A percentile compares a stretch with the other conserved stretches of the same genome.
Conservation (phyloP, 2,113 vertebrate species). For the Pseudopodoces humilis region DNA sequence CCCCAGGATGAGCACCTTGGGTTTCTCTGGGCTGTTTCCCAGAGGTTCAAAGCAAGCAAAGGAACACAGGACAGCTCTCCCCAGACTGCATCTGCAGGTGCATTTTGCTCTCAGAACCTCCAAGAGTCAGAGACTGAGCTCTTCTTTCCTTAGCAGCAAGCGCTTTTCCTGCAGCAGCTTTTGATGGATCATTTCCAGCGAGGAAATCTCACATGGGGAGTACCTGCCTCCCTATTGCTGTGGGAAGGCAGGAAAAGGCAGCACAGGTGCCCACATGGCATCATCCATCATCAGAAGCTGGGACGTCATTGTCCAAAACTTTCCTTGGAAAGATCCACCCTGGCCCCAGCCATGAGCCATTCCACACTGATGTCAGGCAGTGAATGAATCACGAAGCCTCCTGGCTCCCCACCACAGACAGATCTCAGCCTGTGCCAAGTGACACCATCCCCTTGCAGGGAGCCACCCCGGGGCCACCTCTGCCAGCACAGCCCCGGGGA, state of each 20-base stretch:
- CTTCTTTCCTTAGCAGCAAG: neutral
- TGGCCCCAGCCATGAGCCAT: neutral
- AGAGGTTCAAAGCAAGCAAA: neutral
- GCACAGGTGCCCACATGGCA: neutral
- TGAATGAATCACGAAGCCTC: neutral
- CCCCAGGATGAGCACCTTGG: neutral
- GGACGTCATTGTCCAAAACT: neutral
- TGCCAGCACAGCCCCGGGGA: neutral
- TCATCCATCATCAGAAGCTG: neutral
- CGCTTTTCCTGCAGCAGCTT: neutral
- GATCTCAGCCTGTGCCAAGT: neutral
- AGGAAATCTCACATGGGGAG: neutral
- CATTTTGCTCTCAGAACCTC: neutral
- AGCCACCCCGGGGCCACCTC: neutral
- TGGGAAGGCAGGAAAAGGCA: neutral
- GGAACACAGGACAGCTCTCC: neutral
- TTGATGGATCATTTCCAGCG: neutral
- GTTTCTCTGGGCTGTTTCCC: neutral
- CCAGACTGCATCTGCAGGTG: neutral
- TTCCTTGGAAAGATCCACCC: neutral
- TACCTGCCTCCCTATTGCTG: rapidly evolving
- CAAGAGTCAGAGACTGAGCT: neutral
- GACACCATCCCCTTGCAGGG: neutral
- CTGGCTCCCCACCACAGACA: neutral
- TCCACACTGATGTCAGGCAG: neutral